These are phyloP conservation scores for Labia minor DNA, from an alignment of 2,888 invertebrate species.

Conservation along the genomic window DNA sequence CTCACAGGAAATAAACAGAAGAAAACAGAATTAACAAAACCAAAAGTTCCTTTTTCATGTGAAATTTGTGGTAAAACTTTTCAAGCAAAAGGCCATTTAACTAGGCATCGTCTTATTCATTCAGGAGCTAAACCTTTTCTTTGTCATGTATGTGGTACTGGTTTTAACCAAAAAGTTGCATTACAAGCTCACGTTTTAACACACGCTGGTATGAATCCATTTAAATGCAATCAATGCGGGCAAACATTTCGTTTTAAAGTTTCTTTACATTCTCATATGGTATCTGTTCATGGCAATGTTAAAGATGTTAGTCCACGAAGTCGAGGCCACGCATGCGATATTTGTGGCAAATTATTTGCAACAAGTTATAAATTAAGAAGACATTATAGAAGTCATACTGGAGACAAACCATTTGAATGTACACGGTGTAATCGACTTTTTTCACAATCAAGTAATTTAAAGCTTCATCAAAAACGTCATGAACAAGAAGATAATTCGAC, in stretches of 20 bases:
- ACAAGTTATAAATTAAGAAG: slow-evolving; percentile 27
- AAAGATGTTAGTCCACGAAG: slow-evolving; percentile 8
- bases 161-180: slow-evolving; percentile 26
- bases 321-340: slow-evolving; percentile 25
- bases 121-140: slow-evolving; percentile 28
- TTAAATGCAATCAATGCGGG: slow-evolving; percentile 27
- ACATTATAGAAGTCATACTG: slow-evolving; percentile 29
- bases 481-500: slow-evolving; percentile 18
- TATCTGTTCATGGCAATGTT: slow-evolving; percentile 26
- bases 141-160: slow-evolving; percentile 27
- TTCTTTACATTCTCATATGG: slow-evolving; percentile 27
- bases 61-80: slow-evolving; percentile 27
- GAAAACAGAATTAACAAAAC: not conserved
- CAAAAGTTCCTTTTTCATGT: slow-evolving; percentile 21
- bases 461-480: slow-evolving; percentile 27
- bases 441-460: slow-evolving; percentile 28
- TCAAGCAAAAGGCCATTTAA: slow-evolving; percentile 25
- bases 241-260: slow-evolving; percentile 28
- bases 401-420: slow-evolving; percentile 28
- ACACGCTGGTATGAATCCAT: slow-evolving; percentile 27
- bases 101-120: slow-evolving; percentile 28
- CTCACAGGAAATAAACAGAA: slow-evolving; percentile 13
- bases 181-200: slow-evolving; percentile 25
- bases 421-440: slow-evolving; percentile 26
- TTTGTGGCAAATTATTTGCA: slow-evolving; percentile 28